Evolutionary conservation across 2,888 invertebrate genomes (phyloP), one percentile per base, ranked within the genome.

Genomic region (Hoplodrina ambigua): DNA sequence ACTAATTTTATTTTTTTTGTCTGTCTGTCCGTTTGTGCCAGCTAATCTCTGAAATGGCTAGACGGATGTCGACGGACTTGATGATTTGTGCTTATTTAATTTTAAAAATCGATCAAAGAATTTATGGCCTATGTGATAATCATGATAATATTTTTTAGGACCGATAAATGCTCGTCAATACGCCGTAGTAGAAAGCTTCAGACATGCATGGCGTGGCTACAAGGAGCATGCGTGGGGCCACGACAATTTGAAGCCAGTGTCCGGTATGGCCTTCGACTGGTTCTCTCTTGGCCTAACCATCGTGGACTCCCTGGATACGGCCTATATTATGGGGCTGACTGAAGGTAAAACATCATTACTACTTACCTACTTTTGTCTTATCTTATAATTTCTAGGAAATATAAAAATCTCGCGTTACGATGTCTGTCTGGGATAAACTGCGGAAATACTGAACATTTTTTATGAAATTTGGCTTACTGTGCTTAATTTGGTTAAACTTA

Each of bases 231-330:
- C 99, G 0, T 99, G 99, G 99, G 99, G 99, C 1, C 98, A 99
- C 87, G 99, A 99, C 91, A 98, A 99, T 89, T 96, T 99, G 55
- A 98, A 98, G 87, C 99, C 99, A 0, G 97, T 99, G 46, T 97
- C 98, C 0, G 98, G 97, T 85, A 96, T 97, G 77, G 97, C 97
- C 72, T 97, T 97, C 63, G 98, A 99, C 89, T 99, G 99, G 99
- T 99, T 99, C 94, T 98, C 98, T 0, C 96, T 99, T 2, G 99
- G 99, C 0, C 96, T 99, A n/a, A 99, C 99, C 1, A 98, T 99
- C 80, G 97, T 99, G 0, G 99, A 99, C 95, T 97, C 98, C 0
- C 93, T 99, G 78, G 99, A 99, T 90, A 99, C 99, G 0, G 97
- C 99, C 89, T 98, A 98, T 85, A 99, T 99, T 72, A 99, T 99